Evolutionary conservation across 53 echinoderm and acorn worm species (phyloP).

Genomic region (Glandiceps talaboti): DNA sequence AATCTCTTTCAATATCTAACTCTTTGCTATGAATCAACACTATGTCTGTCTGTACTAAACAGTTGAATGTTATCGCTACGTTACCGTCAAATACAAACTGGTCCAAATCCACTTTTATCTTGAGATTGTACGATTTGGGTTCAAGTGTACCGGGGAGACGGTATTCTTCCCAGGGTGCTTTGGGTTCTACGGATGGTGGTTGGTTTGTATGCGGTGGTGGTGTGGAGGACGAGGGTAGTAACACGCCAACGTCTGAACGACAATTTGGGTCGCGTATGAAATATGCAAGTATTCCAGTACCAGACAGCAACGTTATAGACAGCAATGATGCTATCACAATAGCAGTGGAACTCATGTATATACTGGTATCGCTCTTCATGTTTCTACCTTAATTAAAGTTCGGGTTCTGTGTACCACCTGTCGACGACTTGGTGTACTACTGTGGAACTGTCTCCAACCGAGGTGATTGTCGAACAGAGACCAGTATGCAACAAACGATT

Average conservation of each 20-base stretch:
- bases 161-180: constrained; percentile 45
- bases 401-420: too few species aligned
- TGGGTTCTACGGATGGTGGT: background rate
- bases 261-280: background rate
- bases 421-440: too few species aligned
- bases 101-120: constrained; percentile 48
- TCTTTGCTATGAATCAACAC: constrained; percentile 62
- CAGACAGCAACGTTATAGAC: background rate
- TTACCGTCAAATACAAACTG: constrained; percentile 39
- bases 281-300: background rate
- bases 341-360: background rate
- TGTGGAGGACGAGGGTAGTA: background rate
- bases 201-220: background rate
- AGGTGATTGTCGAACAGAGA: too few species aligned
- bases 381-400: too few species aligned
- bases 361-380: background rate
- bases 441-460: too few species aligned
- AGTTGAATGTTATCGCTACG: constrained; percentile 38
- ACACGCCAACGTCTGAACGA: too few species aligned
- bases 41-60: constrained; percentile 27
- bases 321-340: background rate
- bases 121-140: constrained; percentile 64
- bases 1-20: constrained; percentile 19
- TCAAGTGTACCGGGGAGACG: constrained; percentile 55
- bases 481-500: too few species aligned